Base-by-base conservation (phyloP, 2,888 invertebrate species). In the Acleris laterana region DNA sequence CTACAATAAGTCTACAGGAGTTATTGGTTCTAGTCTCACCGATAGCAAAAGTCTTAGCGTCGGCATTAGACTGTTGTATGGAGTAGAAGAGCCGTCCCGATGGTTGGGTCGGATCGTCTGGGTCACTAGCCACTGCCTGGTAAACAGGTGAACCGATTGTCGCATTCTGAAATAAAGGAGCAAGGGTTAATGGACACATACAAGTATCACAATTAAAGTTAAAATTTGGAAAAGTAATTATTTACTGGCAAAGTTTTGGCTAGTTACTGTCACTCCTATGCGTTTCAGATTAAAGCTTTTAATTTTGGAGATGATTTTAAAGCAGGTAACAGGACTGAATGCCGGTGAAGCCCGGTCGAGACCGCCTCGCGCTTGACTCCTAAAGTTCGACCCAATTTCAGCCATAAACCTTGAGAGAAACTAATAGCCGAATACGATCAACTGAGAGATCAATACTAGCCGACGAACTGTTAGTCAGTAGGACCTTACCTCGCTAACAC, bases 61-160 rank as follows among this genome's bases (percentile, higher is more conserved):
- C 95, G 11, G 93, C 87, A 2, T 95, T 95, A 70, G 95, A 96
- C 63, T 95, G 95, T 62, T 96, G 93, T 72, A 97, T 95, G 58
- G 94, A 95, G 76, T 96, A 97, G 9, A 93, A 94, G 0, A 97
- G 93, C 70, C 94, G 95, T 0, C 96, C 96, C 16, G 96, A 96
- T 0, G 95, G 95, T n/a, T 95, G 94, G 48, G 94, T 95, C 0
- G 96, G 95, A 76, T 96, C 96, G 72, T 97, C 97, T 0, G 96
- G 96, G 83, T 97, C 96, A 16, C 95, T 95, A 0, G 96, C 96
- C 3, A 95, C 94, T 0, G 96, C 96, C 89, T 96, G 95, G 74
- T 95, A 96, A 0, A 97, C 96, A 0, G 95, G 93, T 0, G 96
- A 95, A 0, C 96, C 96, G 49, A 95, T 93, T 0, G 95, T 95